Percentiles rank a stretch among this genome's conserved stretches.
These are phyloP conservation scores for Nebria salina DNA, from an alignment of 2,888 invertebrate species.

Conservation along the genomic window DNA sequence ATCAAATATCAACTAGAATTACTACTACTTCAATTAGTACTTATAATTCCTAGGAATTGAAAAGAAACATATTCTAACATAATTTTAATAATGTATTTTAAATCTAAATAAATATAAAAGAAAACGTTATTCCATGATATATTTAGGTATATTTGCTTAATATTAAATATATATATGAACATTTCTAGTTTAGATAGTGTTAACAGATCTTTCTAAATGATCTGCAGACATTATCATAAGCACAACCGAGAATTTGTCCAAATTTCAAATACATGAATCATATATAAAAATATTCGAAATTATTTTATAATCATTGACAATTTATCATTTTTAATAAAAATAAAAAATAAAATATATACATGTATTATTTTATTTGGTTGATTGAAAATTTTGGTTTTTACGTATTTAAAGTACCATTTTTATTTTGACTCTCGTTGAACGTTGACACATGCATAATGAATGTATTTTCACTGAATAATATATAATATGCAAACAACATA, in stretches of 20 bases:
- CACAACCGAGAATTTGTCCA: neutral
- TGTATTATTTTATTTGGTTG: no score
- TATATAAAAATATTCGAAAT: no score
- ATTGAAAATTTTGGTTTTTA: no score
- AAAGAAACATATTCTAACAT: slow-evolving; percentile 20
- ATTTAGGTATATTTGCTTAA: neutral
- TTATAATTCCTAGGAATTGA: slow-evolving; percentile 15
- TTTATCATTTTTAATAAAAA: no score
- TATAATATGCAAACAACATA: slow-evolving; percentile 5
- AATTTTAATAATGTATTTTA: slow-evolving; percentile 10
- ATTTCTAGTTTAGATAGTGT: neutral
- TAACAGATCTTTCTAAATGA: no score
- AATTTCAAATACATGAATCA: no score
- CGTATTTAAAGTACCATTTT: no score
- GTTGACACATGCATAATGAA: neutral
- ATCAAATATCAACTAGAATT: neutral
- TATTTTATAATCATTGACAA: no score
- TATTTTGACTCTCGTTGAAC: neutral
- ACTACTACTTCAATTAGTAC: neutral
- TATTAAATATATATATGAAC: neutral
- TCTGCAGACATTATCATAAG: neutral
- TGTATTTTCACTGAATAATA: neutral
- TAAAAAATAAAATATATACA: no score
- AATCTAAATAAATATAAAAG: slow-evolving; percentile 7
- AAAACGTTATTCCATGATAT: slow-evolving; percentile 3